A percentile compares a stretch with the other conserved stretches of the same genome.
Evolutionary conservation across 2,113 vertebrate species (phyloP).

Genomic region (Silurus meridionalis): DNA sequence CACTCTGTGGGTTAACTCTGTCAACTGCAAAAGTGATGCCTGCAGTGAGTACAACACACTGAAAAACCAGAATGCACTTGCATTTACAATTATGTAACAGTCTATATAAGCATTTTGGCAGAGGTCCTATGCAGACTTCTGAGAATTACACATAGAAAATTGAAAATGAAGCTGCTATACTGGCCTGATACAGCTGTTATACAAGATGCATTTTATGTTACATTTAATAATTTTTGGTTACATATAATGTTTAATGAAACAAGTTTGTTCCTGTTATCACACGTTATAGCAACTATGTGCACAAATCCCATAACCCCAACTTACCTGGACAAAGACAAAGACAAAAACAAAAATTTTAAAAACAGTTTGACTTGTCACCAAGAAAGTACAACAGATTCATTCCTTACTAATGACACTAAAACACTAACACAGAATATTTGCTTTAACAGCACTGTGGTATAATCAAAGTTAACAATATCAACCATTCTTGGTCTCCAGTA

Average conservation of each 20-base stretch:
- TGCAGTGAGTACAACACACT: slow-evolving; percentile 35
- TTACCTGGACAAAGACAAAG: neutral
- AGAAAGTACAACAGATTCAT: neutral
- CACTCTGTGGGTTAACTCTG: slow-evolving; percentile 51
- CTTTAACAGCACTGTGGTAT: too few relatives aligned
- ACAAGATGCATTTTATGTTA: neutral
- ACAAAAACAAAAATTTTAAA: neutral
- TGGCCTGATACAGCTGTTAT: neutral
- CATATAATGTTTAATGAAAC: neutral
- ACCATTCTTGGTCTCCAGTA: too few relatives aligned
- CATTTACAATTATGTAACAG: neutral
- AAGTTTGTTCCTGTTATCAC: too few relatives aligned
- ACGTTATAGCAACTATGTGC: neutral
- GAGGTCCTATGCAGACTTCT: neutral
- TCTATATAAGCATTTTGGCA: neutral
- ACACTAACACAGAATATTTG: neutral
- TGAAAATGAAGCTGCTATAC: neutral
- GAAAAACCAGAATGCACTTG: neutral
- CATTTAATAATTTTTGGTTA: neutral
- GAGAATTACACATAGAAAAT: neutral
- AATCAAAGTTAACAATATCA: too few relatives aligned
- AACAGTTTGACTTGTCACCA: neutral
- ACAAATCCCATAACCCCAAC: neutral
- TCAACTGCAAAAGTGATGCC: slow-evolving; percentile 50
- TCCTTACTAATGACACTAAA: neutral